Conservation (phyloP, 2,797 vertebrate species). For the Loriculus beryllinus region DNA sequence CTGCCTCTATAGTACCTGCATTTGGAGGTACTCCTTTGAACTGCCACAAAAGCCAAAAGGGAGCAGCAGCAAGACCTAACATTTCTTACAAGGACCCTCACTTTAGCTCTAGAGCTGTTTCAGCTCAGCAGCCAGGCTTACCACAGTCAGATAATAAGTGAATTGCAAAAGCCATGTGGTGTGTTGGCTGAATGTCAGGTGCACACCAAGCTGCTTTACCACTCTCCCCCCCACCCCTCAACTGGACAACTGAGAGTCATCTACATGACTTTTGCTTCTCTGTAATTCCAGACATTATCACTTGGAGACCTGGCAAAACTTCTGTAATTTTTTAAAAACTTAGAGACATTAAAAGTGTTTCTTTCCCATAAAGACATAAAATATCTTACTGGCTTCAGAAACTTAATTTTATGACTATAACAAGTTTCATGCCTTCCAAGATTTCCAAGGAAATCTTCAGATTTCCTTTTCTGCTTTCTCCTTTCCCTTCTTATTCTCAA, state of each 20-base stretch:
- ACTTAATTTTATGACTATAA: background rate
- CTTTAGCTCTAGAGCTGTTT: background rate
- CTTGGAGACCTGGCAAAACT: background rate
- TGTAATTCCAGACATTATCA: background rate
- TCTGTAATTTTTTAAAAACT: background rate
- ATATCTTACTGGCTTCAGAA: background rate
- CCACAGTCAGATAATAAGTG: background rate
- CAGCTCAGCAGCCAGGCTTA: background rate
- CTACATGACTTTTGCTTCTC: background rate
- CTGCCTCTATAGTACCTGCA: background rate
- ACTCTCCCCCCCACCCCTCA: background rate
- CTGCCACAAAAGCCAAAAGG: background rate
- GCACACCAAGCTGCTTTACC: background rate
- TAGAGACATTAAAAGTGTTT: background rate
- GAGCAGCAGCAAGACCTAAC: background rate
- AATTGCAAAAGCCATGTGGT: background rate
- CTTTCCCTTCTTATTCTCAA: background rate
- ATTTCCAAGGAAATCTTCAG: background rate
- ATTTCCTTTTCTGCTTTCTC: background rate
- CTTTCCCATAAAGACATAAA: background rate
- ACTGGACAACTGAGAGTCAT: background rate
- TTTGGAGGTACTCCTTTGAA: background rate
- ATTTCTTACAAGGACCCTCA: background rate
- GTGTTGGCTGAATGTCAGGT: background rate
- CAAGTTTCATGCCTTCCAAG: background rate